Conservation (phyloP, 2,888 invertebrate species). For the Malthinus seriepunctatus region DNA sequence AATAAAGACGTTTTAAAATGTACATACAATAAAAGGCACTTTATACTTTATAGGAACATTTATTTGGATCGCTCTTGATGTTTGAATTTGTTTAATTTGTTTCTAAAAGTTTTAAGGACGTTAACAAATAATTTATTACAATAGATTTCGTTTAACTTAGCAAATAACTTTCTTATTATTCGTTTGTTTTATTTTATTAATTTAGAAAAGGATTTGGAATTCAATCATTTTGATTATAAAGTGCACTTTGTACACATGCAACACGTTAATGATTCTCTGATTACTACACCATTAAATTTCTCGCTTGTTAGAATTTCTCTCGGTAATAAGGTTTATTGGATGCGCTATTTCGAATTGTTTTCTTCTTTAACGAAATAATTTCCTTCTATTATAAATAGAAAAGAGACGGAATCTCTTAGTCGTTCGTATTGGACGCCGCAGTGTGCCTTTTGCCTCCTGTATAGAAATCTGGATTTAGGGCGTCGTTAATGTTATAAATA, state of each 20-base stretch:
- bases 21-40: too few relatives aligned
- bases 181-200: background rate
- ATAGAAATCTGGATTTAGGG: background rate
- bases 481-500: too few relatives aligned
- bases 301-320: constrained; percentile 29
- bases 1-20: too few relatives aligned
- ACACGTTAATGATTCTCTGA: constrained; percentile 35
- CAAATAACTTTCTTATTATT: too few relatives aligned
- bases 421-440: background rate
- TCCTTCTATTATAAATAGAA: too few relatives aligned
- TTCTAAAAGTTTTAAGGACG: too few relatives aligned
- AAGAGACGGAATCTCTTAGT: background rate
- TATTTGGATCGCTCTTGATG: too few relatives aligned
- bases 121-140: too few relatives aligned
- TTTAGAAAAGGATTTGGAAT: background rate
- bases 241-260: constrained; percentile 23
- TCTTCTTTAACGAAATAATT: constrained; percentile 4
- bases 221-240: constrained; percentile 2
- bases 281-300: constrained; percentile 39
- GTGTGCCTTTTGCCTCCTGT: background rate
- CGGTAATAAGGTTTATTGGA: constrained; percentile 38
- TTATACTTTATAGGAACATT: too few relatives aligned
- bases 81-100: too few relatives aligned
- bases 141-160: too few relatives aligned
- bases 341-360: constrained; percentile 24